These are phyloP conservation scores for Anthonomus grandis DNA, from an alignment of 1,140 invertebrate species.

Conservation along the genomic window DNA sequence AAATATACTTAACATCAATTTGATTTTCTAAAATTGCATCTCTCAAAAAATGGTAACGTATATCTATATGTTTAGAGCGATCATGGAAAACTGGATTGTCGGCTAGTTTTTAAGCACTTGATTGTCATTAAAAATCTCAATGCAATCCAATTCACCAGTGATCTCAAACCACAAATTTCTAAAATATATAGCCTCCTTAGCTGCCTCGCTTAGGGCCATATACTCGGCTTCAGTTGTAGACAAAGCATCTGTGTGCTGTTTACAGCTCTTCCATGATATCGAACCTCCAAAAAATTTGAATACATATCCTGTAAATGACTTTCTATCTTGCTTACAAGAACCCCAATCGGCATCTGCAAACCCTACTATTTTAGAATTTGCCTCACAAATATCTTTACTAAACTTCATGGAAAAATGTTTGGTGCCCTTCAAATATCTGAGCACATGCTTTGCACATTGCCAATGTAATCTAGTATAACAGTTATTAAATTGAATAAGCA, in stretches of 20 bases:
- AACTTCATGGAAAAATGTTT: constrained; percentile 12
- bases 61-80: constrained; percentile 49
- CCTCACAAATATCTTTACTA: constrained; percentile 17
- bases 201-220: constrained; percentile 34
- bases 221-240: constrained; percentile 47
- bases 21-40: constrained; percentile 16
- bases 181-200: constrained; percentile 14
- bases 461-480: constrained; percentile 41
- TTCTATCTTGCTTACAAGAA: constrained; percentile 27
- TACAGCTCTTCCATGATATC: constrained; percentile 39
- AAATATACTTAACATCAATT: constrained; percentile 33
- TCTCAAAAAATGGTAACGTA: constrained; percentile 43
- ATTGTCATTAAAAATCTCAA: too few relatives aligned
- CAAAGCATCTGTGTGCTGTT: constrained; percentile 40
- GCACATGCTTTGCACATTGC: constrained; percentile 45
- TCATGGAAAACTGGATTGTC: constrained; percentile 43
- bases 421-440: constrained; percentile 50
- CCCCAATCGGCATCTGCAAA: constrained; percentile 35
- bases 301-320: constrained; percentile 39
- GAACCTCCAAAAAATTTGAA: constrained; percentile 33
- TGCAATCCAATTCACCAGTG: neutral
- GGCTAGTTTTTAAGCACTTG: constrained; percentile 13
- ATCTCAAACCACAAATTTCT: constrained; percentile 8
- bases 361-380: constrained; percentile 30
- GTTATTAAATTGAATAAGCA: constrained; percentile 45